Conservation (phyloP, 2,113 vertebrate genomes). For the Cnemophilus loriae region DNA sequence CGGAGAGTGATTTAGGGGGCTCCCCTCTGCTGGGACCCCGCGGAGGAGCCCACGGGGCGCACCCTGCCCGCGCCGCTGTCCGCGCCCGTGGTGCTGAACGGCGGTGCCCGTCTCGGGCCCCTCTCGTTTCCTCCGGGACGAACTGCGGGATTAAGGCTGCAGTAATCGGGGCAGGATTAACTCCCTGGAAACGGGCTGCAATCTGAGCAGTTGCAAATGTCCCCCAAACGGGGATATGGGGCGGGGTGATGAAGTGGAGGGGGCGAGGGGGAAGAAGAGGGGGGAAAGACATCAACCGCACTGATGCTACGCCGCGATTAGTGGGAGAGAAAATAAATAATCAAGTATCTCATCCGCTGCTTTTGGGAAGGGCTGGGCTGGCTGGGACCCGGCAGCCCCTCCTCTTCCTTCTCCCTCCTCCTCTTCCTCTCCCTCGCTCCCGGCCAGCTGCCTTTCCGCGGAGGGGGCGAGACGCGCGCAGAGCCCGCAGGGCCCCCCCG, state of each 20-base stretch:
- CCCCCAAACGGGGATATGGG: not conserved
- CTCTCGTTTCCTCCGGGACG: not conserved
- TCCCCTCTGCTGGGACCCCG: not conserved
- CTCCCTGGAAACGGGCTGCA: not conserved
- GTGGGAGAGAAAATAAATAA: not conserved
- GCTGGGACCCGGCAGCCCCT: not conserved
- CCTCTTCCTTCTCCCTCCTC: constrained; percentile 39
- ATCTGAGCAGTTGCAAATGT: not conserved
- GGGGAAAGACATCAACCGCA: not conserved
- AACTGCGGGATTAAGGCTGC: not conserved
- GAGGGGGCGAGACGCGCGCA: not conserved
- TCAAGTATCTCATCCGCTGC: not conserved
- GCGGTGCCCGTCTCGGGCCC: no score
- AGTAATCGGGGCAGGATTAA: constrained; percentile 27
- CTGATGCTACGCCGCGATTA: not conserved
- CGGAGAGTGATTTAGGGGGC: rapidly evolving
- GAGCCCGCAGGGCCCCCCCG: not conserved
- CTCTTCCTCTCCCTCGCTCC: constrained; percentile 21
- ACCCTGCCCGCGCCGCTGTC: not conserved
- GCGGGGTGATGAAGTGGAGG: not conserved
- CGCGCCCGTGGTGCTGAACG: constrained; percentile 31
- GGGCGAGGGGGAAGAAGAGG: rapidly evolving
- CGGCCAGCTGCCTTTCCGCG: not conserved
- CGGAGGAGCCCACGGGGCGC: not conserved
- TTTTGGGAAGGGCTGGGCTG: constrained; percentile 43